Evolutionary conservation across 2,888 invertebrate genomes (phyloP).

Genomic region (Erebia aethiops): DNA sequence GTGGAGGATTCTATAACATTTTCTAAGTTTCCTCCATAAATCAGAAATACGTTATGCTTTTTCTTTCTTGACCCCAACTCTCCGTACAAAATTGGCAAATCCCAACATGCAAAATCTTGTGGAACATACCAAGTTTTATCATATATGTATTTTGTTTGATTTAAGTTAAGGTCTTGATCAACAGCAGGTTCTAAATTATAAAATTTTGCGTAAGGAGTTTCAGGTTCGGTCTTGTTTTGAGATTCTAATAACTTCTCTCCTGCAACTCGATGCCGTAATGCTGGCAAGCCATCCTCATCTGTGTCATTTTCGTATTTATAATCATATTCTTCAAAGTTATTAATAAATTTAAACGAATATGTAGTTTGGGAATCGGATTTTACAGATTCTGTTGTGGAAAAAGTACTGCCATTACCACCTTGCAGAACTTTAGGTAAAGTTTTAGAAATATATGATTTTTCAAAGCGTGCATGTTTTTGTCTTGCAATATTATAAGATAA

Average conservation of each 20-base stretch:
- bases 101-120: conserved; percentile 69
- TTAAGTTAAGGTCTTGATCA: conserved; percentile 37
- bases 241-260: not conserved
- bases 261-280: conserved; percentile 15
- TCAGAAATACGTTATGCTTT: conserved; percentile 55
- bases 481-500: conserved; percentile 20
- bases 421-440: not conserved
- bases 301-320: conserved; percentile 28
- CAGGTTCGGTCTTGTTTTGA: conserved; percentile 8
- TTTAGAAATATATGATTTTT: not conserved
- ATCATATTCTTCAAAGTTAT: conserved; percentile 33
- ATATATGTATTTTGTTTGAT: conserved; percentile 31
- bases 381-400: not conserved
- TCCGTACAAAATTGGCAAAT: conserved; percentile 66
- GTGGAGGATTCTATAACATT: conserved; percentile 52
- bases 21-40: conserved; percentile 52
- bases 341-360: conserved; percentile 14
- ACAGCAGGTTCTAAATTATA: conserved; percentile 62
- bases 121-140: conserved; percentile 63
- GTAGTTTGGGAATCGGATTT: not conserved
- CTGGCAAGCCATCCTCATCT: not conserved
- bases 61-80: conserved; percentile 48
- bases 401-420: not conserved
- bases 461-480: not conserved
- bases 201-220: conserved; percentile 48